Conservation (phyloP, 2,113 vertebrate genomes). For the Centropus bengalensis region DNA sequence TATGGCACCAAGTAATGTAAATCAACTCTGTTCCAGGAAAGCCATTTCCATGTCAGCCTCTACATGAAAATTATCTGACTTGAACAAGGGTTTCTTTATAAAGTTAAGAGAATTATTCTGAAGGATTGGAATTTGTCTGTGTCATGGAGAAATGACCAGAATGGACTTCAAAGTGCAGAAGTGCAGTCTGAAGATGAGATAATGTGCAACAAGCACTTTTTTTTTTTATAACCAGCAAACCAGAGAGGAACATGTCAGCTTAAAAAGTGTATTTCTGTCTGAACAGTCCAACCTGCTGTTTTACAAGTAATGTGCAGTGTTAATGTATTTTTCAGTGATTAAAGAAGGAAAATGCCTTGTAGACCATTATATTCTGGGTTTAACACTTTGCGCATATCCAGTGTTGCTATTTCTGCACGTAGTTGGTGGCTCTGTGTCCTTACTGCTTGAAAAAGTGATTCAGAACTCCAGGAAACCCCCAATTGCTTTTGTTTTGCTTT, state of each 20-base stretch:
- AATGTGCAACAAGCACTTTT: neutral
- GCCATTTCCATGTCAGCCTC: conserved; percentile 21
- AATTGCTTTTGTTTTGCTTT: conserved; percentile 25
- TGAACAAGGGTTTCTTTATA: conserved; percentile 41
- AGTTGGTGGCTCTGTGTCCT: neutral
- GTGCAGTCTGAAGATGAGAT: conserved; percentile 12
- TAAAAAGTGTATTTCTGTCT: neutral
- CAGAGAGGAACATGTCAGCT: neutral
- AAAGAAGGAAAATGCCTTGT: conserved; percentile 3
- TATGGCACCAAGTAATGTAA: conserved; percentile 35
- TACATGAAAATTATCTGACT: conserved; percentile 42
- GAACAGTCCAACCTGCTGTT: neutral
- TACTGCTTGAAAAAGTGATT: neutral
- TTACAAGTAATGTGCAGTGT: neutral
- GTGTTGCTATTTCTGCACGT: neutral
- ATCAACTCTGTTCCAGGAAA: conserved; percentile 44
- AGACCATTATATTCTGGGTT: neutral
- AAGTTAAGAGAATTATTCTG: conserved; percentile 36
- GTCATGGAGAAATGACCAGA: neutral
- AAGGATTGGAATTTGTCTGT: conserved; percentile 29
- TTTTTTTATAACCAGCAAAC: neutral
- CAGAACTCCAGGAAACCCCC: neutral
- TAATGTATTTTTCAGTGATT: neutral
- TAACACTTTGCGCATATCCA: neutral
- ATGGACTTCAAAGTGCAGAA: conserved; percentile 35